Evolutionary conservation across 2,797 vertebrate species (phyloP).

Genomic region (Chloroceryle amazona): DNA sequence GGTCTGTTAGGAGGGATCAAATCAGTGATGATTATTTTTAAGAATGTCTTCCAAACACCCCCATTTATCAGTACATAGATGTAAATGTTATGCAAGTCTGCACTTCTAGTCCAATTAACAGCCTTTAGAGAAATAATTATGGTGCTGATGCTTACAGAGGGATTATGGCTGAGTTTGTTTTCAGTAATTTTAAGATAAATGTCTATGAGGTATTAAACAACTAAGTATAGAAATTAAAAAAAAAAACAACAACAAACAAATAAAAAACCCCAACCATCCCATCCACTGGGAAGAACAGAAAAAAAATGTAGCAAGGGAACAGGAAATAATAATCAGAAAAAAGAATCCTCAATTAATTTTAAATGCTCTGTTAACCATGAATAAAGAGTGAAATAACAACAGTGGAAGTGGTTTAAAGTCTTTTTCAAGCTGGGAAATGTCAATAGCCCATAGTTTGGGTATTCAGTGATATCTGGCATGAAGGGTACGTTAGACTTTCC

Average conservation of each 20-base stretch:
- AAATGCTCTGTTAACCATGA: background rate
- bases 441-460: background rate
- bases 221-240: background rate
- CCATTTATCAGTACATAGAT: background rate
- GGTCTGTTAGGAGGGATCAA: background rate
- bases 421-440: background rate
- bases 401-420: background rate
- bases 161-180: background rate
- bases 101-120: background rate
- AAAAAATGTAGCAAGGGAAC: rapidly evolving
- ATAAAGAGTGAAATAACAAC: background rate
- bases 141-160: background rate
- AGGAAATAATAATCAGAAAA: background rate
- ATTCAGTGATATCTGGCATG: background rate
- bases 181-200: background rate
- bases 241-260: background rate
- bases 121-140: background rate
- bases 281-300: background rate
- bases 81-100: background rate
- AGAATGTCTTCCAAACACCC: background rate
- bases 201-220: background rate
- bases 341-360: background rate
- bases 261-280: rapidly evolving
- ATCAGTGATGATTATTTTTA: background rate
- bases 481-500: background rate